Percentiles rank a stretch among this genome's conserved stretches.
Evolutionary conservation across 2,888 invertebrate genomes (phyloP).

Genomic region (Conops quadrifasciatus): DNA sequence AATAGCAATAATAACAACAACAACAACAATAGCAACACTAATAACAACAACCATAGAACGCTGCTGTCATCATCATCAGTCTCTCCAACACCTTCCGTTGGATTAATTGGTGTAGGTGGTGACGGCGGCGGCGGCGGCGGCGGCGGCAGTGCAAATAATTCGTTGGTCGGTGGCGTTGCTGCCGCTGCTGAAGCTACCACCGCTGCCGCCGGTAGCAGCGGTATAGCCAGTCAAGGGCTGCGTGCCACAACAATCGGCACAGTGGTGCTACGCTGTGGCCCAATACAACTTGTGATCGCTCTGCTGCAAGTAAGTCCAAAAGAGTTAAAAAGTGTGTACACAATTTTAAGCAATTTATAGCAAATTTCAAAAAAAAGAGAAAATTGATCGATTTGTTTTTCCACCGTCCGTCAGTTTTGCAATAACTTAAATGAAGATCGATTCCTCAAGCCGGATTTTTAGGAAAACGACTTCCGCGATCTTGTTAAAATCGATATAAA

Average conservation of each 20-base stretch:
- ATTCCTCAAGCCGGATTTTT: too few species aligned
- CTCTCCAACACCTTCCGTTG: slow-evolving; percentile 57
- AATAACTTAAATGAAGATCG: background rate
- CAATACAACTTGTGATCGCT: slow-evolving; percentile 86
- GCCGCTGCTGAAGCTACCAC: background rate
- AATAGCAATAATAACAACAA: slow-evolving; percentile 49
- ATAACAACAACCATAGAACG: too few species aligned
- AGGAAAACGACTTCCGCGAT: too few species aligned
- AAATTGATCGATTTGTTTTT: slow-evolving; percentile 1
- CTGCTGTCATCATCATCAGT: slow-evolving; percentile 50
- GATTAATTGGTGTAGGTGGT: slow-evolving; percentile 38
- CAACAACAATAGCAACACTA: slow-evolving; percentile 30
- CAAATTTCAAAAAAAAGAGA: background rate
- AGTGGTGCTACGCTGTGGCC: slow-evolving; percentile 88
- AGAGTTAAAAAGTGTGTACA: background rate
- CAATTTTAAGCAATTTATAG: background rate
- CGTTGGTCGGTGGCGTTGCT: slow-evolving; percentile 23
- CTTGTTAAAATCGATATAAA: too few species aligned
- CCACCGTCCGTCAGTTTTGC: background rate
- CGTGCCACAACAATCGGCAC: slow-evolving; percentile 88
- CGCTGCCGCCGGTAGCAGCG: slow-evolving; percentile 34
- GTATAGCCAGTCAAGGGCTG: slow-evolving; percentile 44
- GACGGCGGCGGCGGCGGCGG: slow-evolving; percentile 20
- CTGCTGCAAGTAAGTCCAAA: slow-evolving; percentile 77
- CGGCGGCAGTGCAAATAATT: background rate